Conservation (phyloP, 2,888 invertebrate species). For the Drosophila borealis region DNA sequence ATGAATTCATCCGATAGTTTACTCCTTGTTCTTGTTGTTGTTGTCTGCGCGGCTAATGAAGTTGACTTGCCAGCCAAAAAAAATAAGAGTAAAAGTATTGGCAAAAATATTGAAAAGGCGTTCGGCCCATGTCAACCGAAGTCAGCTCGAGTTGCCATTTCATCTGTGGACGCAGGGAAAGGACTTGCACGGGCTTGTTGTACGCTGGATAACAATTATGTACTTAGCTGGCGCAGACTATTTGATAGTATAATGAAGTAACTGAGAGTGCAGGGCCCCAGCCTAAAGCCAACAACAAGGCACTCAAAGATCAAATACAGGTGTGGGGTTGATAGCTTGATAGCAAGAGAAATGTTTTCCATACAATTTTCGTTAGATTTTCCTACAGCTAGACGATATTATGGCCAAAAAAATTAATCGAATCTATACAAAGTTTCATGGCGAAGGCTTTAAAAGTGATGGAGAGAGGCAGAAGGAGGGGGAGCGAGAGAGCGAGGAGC, state of each 20-base stretch:
- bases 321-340: too few species aligned
- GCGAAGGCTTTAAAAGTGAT: too few species aligned
- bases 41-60: slow-evolving; percentile 55
- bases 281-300: too few species aligned
- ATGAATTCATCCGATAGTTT: slow-evolving; percentile 67
- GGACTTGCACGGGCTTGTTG: too few species aligned
- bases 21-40: slow-evolving; percentile 21
- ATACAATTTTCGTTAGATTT: too few species aligned
- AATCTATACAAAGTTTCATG: too few species aligned
- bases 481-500: too few species aligned
- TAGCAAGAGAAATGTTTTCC: too few species aligned
- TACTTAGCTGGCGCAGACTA: slow-evolving; percentile 10
- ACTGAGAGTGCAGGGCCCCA: background rate
- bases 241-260: slow-evolving; percentile 17
- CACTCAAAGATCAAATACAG: too few species aligned
- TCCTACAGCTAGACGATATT: too few species aligned
- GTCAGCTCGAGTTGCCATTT: slow-evolving; percentile 34
- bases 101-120: slow-evolving; percentile 1
- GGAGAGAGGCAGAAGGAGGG: too few species aligned
- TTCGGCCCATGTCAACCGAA: slow-evolving; percentile 22
- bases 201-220: slow-evolving; percentile 15
- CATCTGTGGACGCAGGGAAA: background rate
- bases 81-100: background rate
- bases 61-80: slow-evolving; percentile 40
- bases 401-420: too few species aligned